phyloP scores from a whole-genome alignment of 1,140 invertebrate genomes.

The Apocrypta bakeri region DNA sequence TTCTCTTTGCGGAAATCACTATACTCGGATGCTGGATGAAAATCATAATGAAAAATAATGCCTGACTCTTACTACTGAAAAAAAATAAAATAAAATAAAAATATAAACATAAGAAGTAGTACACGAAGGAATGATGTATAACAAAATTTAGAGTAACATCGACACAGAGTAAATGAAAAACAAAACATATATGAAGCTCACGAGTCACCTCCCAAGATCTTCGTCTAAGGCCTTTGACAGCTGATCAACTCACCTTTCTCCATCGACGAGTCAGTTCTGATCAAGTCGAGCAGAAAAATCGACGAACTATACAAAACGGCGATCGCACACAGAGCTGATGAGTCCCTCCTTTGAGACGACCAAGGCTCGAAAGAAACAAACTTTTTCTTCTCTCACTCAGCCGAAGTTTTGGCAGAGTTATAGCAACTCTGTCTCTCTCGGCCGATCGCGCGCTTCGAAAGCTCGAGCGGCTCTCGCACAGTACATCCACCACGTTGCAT shows the following conservation, averaged over 20 bases:
- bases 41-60: neutral
- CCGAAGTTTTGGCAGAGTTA: neutral
- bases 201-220: neutral
- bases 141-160: neutral
- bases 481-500: neutral
- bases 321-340: too few relatives aligned
- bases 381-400: too few relatives aligned
- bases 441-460: neutral
- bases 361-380: neutral
- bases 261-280: slow-evolving; percentile 39
- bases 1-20: neutral
- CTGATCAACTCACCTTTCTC: slow-evolving; percentile 50
- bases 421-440: slow-evolving; percentile 18
- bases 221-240: neutral
- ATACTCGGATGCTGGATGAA: neutral
- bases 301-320: neutral
- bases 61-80: neutral
- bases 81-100: neutral
- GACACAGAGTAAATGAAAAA: neutral
- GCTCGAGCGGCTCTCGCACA: neutral
- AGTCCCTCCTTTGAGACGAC: slow-evolving; percentile 23
- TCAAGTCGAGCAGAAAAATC: slow-evolving; percentile 37
- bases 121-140: too few relatives aligned
- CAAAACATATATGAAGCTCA: slow-evolving; percentile 1
- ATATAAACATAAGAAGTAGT: neutral